These are phyloP conservation scores for Acrobasis consociella DNA, from an alignment of 2,888 invertebrate species.

Conservation along the genomic window DNA sequence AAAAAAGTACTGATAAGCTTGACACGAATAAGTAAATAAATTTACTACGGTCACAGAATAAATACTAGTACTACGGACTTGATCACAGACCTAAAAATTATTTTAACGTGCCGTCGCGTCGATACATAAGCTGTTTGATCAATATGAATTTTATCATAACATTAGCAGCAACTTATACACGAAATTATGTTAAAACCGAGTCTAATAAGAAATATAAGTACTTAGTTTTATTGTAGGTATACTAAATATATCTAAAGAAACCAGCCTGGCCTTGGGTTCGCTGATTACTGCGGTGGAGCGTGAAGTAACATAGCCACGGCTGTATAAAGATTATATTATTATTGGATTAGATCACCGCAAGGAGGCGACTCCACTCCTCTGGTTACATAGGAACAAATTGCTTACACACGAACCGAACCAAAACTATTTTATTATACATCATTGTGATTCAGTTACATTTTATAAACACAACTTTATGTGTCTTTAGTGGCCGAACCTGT, in stretches of 20 bases:
- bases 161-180: too few species aligned
- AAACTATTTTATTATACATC: background rate
- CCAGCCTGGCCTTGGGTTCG: slow-evolving; percentile 35
- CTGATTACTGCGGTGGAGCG: slow-evolving; percentile 35
- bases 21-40: too few species aligned
- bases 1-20: too few species aligned
- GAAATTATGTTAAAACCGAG: too few species aligned
- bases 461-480: background rate
- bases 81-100: too few species aligned
- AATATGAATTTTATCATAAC: too few species aligned
- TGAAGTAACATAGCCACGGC: slow-evolving; percentile 33
- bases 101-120: too few species aligned
- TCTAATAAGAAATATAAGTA: too few species aligned
- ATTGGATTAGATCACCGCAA: slow-evolving; percentile 40
- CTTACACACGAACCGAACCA: background rate
- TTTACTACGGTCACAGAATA: too few species aligned
- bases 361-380: slow-evolving; percentile 26
- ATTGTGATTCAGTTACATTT: background rate
- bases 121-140: too few species aligned
- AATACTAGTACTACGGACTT: too few species aligned
- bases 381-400: slow-evolving; percentile 11
- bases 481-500: too few species aligned
- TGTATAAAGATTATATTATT: slow-evolving; percentile 25
- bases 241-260: slow-evolving; percentile 18
- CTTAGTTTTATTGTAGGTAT: background rate